These are phyloP conservation scores for Actinia tenebrosa DNA, from an alignment of 64 coral and sea anemone species.

Conservation along the genomic window DNA sequence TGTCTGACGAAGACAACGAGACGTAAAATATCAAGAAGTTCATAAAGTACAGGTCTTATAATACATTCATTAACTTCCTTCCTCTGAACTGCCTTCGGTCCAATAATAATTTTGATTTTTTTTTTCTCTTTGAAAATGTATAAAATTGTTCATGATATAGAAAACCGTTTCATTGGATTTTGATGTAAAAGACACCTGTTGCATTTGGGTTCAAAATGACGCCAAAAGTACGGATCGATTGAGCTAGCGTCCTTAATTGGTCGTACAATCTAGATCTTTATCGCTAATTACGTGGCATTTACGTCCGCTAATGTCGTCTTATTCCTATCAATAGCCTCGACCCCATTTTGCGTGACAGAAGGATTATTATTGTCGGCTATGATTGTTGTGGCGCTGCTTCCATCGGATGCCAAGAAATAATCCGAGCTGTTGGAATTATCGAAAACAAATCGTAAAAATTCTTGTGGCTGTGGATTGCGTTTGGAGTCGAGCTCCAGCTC, in stretches of 20 bases:
- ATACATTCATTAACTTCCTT: neutral
- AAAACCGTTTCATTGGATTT: neutral
- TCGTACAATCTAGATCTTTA: no score
- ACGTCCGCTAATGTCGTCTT: neutral
- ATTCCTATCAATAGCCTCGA: neutral
- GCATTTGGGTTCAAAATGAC: neutral
- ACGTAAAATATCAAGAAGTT: no score
- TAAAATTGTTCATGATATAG: neutral
- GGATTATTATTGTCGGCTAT: neutral
- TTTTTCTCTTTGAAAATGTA: neutral
- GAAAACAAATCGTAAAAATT: constrained; percentile 30
- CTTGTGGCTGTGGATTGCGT: constrained; percentile 9
- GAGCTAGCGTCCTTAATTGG: no score
- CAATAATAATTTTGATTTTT: neutral
- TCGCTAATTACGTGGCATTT: neutral
- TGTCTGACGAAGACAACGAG: no score
- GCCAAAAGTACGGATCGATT: no score
- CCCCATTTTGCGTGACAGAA: neutral
- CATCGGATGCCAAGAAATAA: neutral
- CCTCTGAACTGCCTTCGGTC: neutral
- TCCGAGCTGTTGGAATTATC: constrained; percentile 18
- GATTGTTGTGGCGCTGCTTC: neutral
- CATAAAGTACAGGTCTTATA: no score
- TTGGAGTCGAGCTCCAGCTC: constrained; percentile 1
- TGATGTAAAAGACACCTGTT: neutral